Conservation (phyloP, 2,888 invertebrate genomes). For the Philereme vetulata region DNA sequence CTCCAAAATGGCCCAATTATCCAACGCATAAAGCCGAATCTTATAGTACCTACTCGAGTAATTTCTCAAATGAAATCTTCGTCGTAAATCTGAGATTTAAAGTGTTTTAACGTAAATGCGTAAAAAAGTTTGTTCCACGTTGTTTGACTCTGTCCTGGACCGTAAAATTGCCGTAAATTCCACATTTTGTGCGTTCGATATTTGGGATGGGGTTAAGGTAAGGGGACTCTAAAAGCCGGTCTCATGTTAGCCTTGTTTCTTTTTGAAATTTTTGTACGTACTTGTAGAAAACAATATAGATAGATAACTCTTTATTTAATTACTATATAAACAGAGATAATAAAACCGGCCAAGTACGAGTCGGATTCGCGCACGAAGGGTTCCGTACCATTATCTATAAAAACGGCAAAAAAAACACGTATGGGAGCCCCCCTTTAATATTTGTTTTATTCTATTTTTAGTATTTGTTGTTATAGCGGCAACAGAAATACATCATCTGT, state of each 20-base stretch:
- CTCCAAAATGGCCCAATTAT: constrained; percentile 35
- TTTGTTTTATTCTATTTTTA: too few species aligned
- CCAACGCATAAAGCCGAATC: constrained; percentile 34
- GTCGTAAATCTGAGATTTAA: constrained; percentile 39
- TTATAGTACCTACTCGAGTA: constrained; percentile 34
- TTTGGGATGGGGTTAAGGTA: constrained; percentile 1
- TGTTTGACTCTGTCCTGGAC: constrained; percentile 33
- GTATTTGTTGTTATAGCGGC: too few species aligned
- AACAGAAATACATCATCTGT: too few species aligned
- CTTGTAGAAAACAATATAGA: background rate
- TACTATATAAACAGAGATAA: too few species aligned
- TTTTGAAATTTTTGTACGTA: too few species aligned
- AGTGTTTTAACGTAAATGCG: constrained; percentile 37
- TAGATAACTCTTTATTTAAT: too few species aligned
- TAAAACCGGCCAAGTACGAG: too few species aligned
- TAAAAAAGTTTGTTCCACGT: constrained; percentile 38
- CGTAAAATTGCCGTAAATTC: constrained; percentile 36
- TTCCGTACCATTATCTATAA: too few species aligned
- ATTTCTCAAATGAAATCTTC: constrained; percentile 38
- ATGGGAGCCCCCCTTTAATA: too few species aligned
- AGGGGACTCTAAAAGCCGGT: constrained; percentile 2
- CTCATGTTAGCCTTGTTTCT: too few species aligned
- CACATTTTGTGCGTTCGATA: constrained; percentile 29
- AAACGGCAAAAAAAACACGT: too few species aligned
- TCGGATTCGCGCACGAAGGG: too few species aligned